phyloP scores from a whole-genome alignment of 2,113 vertebrate species.

The Laticauda laticaudata region DNA sequence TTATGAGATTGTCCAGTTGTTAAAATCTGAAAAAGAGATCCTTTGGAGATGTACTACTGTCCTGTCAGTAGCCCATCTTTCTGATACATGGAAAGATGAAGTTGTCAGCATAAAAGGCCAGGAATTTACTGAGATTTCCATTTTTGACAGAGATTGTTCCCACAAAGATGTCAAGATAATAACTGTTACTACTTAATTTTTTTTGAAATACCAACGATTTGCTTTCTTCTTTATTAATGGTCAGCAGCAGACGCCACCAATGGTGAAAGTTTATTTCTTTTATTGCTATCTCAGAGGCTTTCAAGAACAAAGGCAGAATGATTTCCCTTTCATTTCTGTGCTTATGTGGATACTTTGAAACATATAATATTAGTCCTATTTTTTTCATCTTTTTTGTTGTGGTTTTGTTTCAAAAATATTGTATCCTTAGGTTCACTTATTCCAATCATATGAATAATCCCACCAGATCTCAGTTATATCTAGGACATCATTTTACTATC shows the following conservation, averaged over 20 bases:
- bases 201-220: not conserved
- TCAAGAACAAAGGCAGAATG: not conserved
- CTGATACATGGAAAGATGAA: not conserved
- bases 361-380: not conserved
- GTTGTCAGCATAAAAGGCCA: not conserved
- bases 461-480: not conserved
- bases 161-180: not conserved
- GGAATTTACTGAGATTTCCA: not conserved
- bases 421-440: not conserved
- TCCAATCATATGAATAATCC: not conserved
- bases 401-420: not conserved
- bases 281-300: not conserved
- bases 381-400: not conserved
- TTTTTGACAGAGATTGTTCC: not conserved
- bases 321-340: not conserved
- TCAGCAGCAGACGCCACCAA: not conserved
- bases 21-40: not conserved
- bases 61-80: not conserved
- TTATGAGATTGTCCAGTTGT: not conserved
- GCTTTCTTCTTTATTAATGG: not conserved
- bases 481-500: not conserved
- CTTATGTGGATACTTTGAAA: not conserved
- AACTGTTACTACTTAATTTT: not conserved
- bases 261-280: not conserved
- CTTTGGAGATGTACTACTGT: not conserved